Evolutionary conservation across 2,888 invertebrate genomes (phyloP).

Genomic region (Nemoura dubitans): DNA sequence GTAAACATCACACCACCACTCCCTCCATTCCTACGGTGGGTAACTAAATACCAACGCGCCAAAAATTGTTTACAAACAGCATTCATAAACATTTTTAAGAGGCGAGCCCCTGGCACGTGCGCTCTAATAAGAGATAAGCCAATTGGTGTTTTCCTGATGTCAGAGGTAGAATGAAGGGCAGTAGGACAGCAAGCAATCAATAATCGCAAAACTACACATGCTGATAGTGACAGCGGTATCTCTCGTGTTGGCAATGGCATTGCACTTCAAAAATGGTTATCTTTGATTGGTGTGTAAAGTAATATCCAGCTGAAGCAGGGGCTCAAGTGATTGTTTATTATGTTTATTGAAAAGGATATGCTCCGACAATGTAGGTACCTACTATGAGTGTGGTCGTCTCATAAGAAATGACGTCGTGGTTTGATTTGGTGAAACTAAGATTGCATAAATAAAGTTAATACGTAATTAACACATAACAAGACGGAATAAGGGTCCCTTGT

Average conservation of each 20-base stretch:
- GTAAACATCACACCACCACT: constrained; percentile 29
- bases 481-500: not conserved
- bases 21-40: not conserved
- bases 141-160: not conserved
- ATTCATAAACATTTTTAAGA: not conserved
- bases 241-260: not conserved
- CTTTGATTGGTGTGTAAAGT: not conserved
- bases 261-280: not conserved
- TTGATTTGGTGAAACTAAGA: not conserved
- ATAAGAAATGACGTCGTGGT: not conserved
- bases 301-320: not conserved
- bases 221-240: not conserved
- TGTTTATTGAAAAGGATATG: too few species aligned
- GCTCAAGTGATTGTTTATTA: not conserved
- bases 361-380: too few species aligned
- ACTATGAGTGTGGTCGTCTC: not conserved
- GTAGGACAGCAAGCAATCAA: not conserved
- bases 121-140: not conserved
- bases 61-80: too few species aligned
- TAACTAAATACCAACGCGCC: not conserved
- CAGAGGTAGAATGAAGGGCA: not conserved
- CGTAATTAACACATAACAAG: not conserved
- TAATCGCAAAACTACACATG: not conserved
- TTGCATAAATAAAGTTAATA: not conserved
- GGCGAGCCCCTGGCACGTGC: not conserved